Evolutionary conservation across 1,140 invertebrate species (phyloP), one percentile per base, ranked within the genome.

Genomic region (Micrasema minimum): DNA sequence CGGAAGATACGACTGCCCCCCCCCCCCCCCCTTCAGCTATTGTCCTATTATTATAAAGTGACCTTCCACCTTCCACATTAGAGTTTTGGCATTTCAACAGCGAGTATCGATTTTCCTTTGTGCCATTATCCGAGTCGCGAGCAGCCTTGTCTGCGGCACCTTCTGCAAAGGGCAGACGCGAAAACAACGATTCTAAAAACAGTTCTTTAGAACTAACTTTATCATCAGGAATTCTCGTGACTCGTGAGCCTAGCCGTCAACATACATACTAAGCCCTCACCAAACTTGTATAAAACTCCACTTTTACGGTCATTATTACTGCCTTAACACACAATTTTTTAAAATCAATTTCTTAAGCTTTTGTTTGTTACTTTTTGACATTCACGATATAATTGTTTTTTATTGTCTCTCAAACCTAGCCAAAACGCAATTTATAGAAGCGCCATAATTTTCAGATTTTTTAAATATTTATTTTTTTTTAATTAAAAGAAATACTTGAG

Each of bases 1-100:
- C 7, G 26, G 7, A 7, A 31, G 7, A 31, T 31, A 7, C 7
- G 26, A n/a, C n/a, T n/a, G n/a, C n/a, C n/a, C 26, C 26, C 26
- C 3, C 7, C 26, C 7, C 26, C 26, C 26, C 2, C 26, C 45
- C 45, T 48, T 48, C 6, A n/a, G 45, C 16, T 18, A 18, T 14
- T 18, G 20, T 14, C 20, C n/a, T 31, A 22, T 53, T 22, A 31
- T 53, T 26, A 22, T 26, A 35, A 35, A 35, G 23, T 26, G 11
- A 11, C 6, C 3, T 50, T 43, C n/a, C n/a, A 6, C 10, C 43
- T 22, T 31, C 6, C 16, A 41, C 16, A 16, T 41, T 38, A 16
- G 16, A 59, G 18, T 59, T 59, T 59, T 59, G 55, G 55, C 55
- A 59, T 59, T 59, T 59, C 37, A 12, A n/a, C 16, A 38, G 55